phyloP scores from a whole-genome alignment of 2,113 vertebrate genomes.

The Malurus elegans region DNA sequence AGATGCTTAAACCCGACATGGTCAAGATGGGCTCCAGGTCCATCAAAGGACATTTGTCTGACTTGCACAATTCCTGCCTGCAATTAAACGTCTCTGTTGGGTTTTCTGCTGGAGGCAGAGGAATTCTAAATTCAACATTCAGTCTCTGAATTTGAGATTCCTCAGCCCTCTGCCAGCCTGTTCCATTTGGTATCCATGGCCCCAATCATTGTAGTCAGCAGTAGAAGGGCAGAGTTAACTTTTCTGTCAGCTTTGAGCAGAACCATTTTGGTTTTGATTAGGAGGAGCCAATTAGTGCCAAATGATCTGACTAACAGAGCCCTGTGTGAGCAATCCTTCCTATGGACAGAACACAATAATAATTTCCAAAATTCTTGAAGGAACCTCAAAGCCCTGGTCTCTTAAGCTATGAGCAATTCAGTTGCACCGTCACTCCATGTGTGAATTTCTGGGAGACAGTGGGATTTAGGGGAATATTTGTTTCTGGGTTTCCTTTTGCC shows the following conservation, averaged over 20 bases:
- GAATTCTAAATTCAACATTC: neutral
- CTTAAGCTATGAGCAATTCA: neutral
- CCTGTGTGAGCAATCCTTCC: neutral
- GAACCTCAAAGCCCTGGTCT: neutral
- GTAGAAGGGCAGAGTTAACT: neutral
- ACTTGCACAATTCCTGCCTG: neutral
- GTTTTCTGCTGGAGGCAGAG: neutral
- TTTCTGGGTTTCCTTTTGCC: neutral
- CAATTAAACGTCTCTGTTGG: neutral
- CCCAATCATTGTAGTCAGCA: neutral
- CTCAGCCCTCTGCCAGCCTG: neutral
- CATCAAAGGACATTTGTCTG: neutral
- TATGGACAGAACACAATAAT: neutral
- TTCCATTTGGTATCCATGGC: neutral
- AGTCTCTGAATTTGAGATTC: neutral
- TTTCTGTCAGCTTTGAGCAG: neutral
- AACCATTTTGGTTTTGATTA: neutral
- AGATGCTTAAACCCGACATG: neutral
- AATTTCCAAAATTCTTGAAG: neutral
- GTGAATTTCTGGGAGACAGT: neutral
- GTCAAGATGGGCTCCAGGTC: neutral
- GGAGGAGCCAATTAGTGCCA: neutral
- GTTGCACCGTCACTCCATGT: neutral
- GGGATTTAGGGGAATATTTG: neutral
- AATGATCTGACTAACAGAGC: neutral